Conservation (phyloP, 2,888 invertebrate genomes). For the Andrena fulva region DNA sequence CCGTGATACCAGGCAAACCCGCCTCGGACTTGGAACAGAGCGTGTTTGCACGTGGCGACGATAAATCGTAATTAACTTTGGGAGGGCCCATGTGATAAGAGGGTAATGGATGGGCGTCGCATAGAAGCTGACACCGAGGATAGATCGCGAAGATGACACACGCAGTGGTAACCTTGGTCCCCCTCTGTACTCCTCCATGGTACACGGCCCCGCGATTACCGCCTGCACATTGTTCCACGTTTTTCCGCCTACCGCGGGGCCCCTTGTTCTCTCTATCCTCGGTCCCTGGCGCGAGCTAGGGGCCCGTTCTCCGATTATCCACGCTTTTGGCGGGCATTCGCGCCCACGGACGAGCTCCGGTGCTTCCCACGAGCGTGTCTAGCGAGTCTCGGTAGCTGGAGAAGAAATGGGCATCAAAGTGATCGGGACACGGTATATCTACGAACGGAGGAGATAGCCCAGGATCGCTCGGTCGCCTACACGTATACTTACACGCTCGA, state of each 20-base stretch:
- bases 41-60: conserved; percentile 18
- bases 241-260: conserved; percentile 14
- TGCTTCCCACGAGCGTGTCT: conserved; percentile 57
- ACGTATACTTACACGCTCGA: conserved; percentile 35
- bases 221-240: conserved; percentile 23
- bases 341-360: conserved; percentile 55
- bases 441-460: conserved; percentile 33
- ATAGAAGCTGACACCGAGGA: background rate
- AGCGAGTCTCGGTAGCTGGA: conserved; percentile 46
- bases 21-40: conserved; percentile 23
- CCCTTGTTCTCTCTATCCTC: conserved; percentile 22
- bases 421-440: conserved; percentile 36
- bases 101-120: background rate
- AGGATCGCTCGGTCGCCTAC: conserved; percentile 50
- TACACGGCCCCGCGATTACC: conserved; percentile 48
- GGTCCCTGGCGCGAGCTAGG: conserved; percentile 17
- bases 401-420: conserved; percentile 51
- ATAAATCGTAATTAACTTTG: conserved; percentile 58
- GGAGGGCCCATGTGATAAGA: conserved; percentile 1
- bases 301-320: conserved; percentile 65
- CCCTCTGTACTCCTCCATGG: conserved; percentile 24
- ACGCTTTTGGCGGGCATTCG: conserved; percentile 54
- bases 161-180: background rate
- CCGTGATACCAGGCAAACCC: conserved; percentile 30
- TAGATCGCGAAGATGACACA: background rate